Evolutionary conservation across 1,140 invertebrate species (phyloP), one percentile per base, ranked within the genome.

Genomic region (Rhopalosiphum maidis): DNA sequence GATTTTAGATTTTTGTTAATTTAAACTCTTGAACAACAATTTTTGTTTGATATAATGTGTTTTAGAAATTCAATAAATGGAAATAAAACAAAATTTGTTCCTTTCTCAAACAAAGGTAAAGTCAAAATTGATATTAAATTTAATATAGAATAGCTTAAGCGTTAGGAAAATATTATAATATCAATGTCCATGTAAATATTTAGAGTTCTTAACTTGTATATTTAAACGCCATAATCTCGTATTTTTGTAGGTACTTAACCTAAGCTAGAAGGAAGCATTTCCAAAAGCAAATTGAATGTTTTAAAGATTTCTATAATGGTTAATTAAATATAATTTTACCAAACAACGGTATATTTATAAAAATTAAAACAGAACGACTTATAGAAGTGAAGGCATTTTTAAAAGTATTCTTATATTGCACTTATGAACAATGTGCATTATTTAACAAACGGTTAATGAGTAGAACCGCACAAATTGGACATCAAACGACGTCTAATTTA

Each of bases 381-480:
- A 30, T 86, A 9, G 23, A 25, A 86, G 25, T 18, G 46, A 35
- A 22, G 86, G 46, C 85, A 48, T 25, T 88, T 88, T 88, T 35
- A 88, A 88, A 88, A 88, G 86, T 35, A 51, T 35, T 88, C 46
- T n/a, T 88, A 48, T 54, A 48, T 54, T 88, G n/a, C 18, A n/a
- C 23, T 48, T 88, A 88, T 88, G 7, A 88, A 88, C 48, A 88
- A 51, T 51, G 48, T 88, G 23, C n/a, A 88, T 88, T 51, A 88
- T 51, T 88, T n/a, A 88, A 30, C 25, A 23, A 22, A 11, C 35
- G n/a, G 25, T 54, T 54, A 48, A 51, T 51, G 86, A n/a, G 30
- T 8, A 23, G 8, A 88, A 51, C 46, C 21, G 2, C 46, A 35
- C 86, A 51, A 88, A 88, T 88, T 51, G 25, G 41, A 87, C 85